Evolutionary conservation across 2,797 vertebrate species (phyloP).

Genomic region (Premnoplex brunnescens): DNA sequence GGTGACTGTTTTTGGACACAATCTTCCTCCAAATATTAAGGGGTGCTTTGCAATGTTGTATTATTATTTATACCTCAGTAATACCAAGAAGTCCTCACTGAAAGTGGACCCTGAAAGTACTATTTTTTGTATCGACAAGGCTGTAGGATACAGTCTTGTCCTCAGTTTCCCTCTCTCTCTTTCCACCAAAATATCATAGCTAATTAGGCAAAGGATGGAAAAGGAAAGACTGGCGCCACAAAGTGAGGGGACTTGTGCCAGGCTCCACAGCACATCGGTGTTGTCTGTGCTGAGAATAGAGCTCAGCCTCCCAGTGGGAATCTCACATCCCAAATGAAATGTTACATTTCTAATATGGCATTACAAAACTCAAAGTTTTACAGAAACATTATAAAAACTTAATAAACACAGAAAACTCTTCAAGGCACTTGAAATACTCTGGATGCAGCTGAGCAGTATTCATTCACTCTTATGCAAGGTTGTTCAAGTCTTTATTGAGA

Average conservation of each 20-base stretch:
- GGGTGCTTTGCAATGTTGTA: neutral
- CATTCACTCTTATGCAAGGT: neutral
- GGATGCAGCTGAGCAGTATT: neutral
- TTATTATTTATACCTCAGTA: neutral
- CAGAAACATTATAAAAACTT: neutral
- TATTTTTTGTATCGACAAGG: neutral
- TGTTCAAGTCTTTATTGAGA: neutral
- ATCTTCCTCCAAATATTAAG: neutral
- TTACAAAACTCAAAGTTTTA: neutral
- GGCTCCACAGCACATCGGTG: neutral
- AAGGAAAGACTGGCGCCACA: rapidly evolving
- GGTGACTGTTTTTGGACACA: slow-evolving; percentile 2
- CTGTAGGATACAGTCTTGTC: neutral
- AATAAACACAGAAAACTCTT: neutral
- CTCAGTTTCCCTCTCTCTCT: neutral
- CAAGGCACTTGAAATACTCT: neutral
- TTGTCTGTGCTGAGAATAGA: neutral
- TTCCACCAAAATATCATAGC: neutral
- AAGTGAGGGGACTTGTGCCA: neutral
- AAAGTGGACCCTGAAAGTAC: neutral
- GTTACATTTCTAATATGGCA: neutral
- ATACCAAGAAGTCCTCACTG: neutral
- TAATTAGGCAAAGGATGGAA: neutral
- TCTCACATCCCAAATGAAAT: neutral
- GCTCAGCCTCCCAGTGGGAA: neutral